Evolutionary conservation across 2,888 invertebrate species (phyloP).

Genomic region (Aelia acuminata): DNA sequence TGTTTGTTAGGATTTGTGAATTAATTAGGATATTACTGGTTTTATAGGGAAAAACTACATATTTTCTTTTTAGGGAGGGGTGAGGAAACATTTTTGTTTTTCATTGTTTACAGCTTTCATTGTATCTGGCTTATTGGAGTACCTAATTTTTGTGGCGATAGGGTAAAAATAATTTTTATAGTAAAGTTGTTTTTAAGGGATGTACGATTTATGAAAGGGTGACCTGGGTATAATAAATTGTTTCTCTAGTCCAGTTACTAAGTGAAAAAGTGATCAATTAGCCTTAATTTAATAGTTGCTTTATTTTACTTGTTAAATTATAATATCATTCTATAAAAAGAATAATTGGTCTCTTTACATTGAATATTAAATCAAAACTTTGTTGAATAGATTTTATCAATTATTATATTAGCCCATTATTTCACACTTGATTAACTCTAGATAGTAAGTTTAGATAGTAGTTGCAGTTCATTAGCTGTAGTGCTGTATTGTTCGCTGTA

Average conservation of each 20-base stretch:
- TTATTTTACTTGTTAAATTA: too few relatives aligned
- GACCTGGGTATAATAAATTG: too few relatives aligned
- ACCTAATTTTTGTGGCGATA: too few relatives aligned
- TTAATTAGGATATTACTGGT: too few relatives aligned
- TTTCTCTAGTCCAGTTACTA: too few relatives aligned
- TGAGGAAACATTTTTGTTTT: neutral
- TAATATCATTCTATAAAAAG: neutral
- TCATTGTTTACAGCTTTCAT: too few relatives aligned
- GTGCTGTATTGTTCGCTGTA: slow-evolving; percentile 64
- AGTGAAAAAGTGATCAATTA: neutral
- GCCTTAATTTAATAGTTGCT: neutral
- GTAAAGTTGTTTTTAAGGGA: too few relatives aligned
- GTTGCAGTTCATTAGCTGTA: slow-evolving; percentile 51
- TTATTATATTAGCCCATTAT: slow-evolving; percentile 23
- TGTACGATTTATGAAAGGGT: too few relatives aligned
- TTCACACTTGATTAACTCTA: neutral
- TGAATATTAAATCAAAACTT: neutral
- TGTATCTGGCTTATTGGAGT: too few relatives aligned
- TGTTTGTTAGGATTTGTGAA: neutral
- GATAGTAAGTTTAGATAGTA: slow-evolving; percentile 1
- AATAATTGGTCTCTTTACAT: neutral
- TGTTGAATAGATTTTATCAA: neutral
- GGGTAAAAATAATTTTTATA: too few relatives aligned
- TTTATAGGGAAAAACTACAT: too few relatives aligned
- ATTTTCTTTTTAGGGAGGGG: neutral